phyloP scores from a whole-genome alignment of 2,797 vertebrate genomes.

The Aplochiton taeniatus region DNA sequence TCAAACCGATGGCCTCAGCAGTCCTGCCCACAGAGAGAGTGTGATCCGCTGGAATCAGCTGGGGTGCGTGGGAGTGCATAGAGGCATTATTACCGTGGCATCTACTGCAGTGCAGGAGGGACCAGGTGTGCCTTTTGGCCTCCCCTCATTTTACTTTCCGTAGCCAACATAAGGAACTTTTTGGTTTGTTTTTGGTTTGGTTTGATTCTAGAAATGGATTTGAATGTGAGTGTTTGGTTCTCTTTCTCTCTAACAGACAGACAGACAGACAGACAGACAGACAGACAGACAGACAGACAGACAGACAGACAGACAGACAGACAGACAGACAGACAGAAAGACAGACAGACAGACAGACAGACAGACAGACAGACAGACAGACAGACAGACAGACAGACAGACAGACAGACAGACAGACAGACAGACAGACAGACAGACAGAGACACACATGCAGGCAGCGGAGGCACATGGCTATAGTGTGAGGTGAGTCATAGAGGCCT shows the following conservation, averaged over 20 bases:
- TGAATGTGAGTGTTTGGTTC: slow-evolving; percentile 19
- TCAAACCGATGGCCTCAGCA: slow-evolving; percentile 11
- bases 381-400: slow-evolving; percentile 4
- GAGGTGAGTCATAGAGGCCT: slow-evolving; percentile 64
- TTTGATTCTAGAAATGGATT: not conserved
- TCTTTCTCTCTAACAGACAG: not conserved
- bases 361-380: slow-evolving; percentile 8
- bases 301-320: not conserved
- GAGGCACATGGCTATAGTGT: slow-evolving; percentile 63
- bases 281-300: not conserved
- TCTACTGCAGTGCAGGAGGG: slow-evolving; percentile 2
- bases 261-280: not conserved
- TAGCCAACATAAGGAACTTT: not conserved
- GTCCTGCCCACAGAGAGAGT: not conserved
- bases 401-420: slow-evolving; percentile 9
- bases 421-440: slow-evolving; percentile 15
- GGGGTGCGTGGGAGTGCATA: slow-evolving; percentile 11
- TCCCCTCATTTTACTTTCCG: slow-evolving; percentile 28
- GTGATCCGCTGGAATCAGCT: slow-evolving; percentile 25
- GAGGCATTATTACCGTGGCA: slow-evolving; percentile 1
- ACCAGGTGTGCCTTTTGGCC: slow-evolving; percentile 34
- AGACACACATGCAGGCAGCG: slow-evolving; percentile 31
- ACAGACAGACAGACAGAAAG: not conserved
- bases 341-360: not conserved
- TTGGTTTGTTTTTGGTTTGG: not conserved